These are phyloP conservation scores for Crotalus tigris DNA, from an alignment of 2,113 vertebrate genomes.

Conservation along the genomic window DNA sequence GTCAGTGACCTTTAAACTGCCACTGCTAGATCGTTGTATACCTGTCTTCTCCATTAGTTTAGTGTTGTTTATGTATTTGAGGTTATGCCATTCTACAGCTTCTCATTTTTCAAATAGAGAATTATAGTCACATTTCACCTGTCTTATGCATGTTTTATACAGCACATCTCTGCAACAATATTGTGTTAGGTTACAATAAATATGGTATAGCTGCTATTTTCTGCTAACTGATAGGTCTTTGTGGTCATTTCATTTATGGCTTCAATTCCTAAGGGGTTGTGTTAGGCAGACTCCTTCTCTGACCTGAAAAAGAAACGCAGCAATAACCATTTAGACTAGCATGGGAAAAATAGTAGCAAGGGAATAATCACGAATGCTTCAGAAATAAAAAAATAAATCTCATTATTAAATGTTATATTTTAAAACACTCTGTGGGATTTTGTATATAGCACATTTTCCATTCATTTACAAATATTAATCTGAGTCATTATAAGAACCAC, in stretches of 20 bases:
- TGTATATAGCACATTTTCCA: neutral
- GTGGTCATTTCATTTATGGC: slow-evolving; percentile 77
- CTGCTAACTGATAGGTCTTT: slow-evolving; percentile 82
- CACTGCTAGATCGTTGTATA: slow-evolving; percentile 34
- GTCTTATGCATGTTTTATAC: slow-evolving; percentile 72
- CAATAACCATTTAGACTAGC: slow-evolving; percentile 53
- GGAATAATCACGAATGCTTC: slow-evolving; percentile 35
- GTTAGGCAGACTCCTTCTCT: slow-evolving; percentile 61
- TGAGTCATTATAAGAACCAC: neutral
- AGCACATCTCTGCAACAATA: slow-evolving; percentile 67
- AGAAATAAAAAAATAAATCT: slow-evolving; percentile 23
- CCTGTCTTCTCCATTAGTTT: slow-evolving; percentile 59
- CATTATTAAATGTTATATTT: slow-evolving; percentile 12
- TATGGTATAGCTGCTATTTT: slow-evolving; percentile 85
- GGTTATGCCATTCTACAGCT: slow-evolving; percentile 74
- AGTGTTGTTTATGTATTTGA: slow-evolving; percentile 73
- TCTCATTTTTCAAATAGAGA: slow-evolving; percentile 73
- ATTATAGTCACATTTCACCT: slow-evolving; percentile 71
- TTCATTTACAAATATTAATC: slow-evolving; percentile 5
- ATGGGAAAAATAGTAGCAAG: slow-evolving; percentile 28
- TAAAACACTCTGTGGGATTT: neutral
- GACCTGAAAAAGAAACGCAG: slow-evolving; percentile 60
- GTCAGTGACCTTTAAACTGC: slow-evolving; percentile 45
- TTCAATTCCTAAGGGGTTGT: slow-evolving; percentile 76
- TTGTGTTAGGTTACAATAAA: slow-evolving; percentile 81